phyloP scores from a whole-genome alignment of 2,797 vertebrate species.

The Pseudochirops cupreus region DNA sequence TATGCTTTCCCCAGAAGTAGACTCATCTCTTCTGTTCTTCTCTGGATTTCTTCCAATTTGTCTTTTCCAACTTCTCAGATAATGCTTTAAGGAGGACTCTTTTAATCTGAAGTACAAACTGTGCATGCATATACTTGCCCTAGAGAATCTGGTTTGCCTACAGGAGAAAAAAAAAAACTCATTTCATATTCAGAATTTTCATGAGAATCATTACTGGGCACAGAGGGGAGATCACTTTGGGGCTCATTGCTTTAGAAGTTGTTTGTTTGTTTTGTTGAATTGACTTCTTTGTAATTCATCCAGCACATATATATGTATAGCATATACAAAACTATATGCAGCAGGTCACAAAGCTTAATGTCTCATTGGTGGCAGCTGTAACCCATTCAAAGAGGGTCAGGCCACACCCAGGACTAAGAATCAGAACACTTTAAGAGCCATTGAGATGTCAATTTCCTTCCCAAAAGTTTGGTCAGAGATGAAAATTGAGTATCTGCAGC shows the following conservation, averaged over 20 bases:
- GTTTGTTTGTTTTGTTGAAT: background rate
- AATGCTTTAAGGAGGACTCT: background rate
- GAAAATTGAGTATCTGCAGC: background rate
- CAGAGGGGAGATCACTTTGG: background rate
- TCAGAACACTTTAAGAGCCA: background rate
- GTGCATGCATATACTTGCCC: accelerated
- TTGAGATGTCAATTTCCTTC: background rate
- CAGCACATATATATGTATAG: background rate
- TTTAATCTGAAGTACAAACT: background rate
- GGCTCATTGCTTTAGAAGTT: background rate
- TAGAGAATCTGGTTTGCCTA: background rate
- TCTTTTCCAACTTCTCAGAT: background rate
- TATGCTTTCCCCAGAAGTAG: background rate
- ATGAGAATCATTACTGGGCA: background rate
- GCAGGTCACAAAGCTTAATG: background rate
- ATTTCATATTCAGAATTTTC: background rate
- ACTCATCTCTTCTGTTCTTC: background rate
- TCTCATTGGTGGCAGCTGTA: background rate
- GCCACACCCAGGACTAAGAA: background rate
- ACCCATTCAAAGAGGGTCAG: background rate
- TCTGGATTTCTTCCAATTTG: constrained; percentile 5
- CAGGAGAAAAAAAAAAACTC: background rate
- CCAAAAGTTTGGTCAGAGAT: background rate
- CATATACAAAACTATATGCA: background rate
- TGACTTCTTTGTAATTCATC: background rate